Evolutionary conservation across 2,113 vertebrate genomes (phyloP).

Genomic region (Psophia crepitans): DNA sequence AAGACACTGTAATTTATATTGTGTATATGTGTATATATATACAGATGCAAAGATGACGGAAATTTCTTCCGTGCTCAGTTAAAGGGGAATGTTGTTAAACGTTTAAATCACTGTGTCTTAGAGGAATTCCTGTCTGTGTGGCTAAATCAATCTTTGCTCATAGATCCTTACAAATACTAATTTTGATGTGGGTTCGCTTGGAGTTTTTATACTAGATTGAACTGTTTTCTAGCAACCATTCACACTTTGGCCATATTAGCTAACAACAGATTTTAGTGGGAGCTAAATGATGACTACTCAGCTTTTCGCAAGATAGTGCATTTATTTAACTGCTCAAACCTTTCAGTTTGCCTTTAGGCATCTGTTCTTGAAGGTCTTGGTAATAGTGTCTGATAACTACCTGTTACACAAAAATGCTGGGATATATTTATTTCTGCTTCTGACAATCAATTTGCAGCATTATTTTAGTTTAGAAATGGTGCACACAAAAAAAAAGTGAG

Average conservation of each 20-base stretch:
- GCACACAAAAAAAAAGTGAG: not conserved
- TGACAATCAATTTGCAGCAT: not conserved
- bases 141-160: not conserved
- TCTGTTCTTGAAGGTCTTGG: not conserved
- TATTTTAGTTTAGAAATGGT: not conserved
- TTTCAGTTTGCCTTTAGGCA: not conserved
- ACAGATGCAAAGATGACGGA: not conserved
- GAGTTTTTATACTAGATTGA: not conserved
- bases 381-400: not conserved
- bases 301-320: not conserved
- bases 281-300: not conserved
- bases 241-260: not conserved
- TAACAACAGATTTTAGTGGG: not conserved
- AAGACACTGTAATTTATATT: not conserved
- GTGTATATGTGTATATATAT: not conserved
- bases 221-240: not conserved
- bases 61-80: not conserved
- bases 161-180: not conserved
- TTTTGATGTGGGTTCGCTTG: not conserved
- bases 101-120: not conserved
- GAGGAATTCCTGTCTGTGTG: not conserved
- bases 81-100: not conserved
- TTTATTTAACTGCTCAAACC: not conserved
- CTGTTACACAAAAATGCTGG: not conserved
- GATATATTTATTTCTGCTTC: not conserved